Percentiles rank a stretch among this genome's conserved stretches.
Evolutionary conservation across 1,140 invertebrate genomes (phyloP).

Genomic region (Lepidurus packardi): DNA sequence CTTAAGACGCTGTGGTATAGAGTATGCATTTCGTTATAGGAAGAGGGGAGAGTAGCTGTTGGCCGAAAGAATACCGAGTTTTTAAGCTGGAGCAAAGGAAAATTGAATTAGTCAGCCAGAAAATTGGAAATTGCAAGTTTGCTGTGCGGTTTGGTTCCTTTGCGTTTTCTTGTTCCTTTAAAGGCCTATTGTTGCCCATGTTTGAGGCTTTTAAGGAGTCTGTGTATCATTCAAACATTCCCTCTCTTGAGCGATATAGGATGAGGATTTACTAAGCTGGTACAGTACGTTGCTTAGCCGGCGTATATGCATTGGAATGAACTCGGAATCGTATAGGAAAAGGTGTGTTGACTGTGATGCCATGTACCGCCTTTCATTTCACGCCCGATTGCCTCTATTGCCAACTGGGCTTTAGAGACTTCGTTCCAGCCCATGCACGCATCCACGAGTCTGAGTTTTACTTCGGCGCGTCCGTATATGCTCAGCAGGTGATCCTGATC

Average conservation of each 20-base stretch:
- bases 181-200: neutral
- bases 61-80: neutral
- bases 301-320: neutral
- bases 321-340: neutral
- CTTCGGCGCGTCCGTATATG: neutral
- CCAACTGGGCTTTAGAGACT: constrained; percentile 5
- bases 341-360: constrained; percentile 2
- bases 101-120: constrained; percentile 7
- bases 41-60: no score
- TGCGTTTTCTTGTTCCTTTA: constrained; percentile 4
- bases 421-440: neutral
- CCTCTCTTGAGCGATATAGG: neutral
- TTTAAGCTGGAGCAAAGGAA: neutral
- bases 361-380: constrained; percentile 21
- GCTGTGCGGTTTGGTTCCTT: constrained; percentile 4
- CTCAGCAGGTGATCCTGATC: neutral
- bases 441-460: neutral
- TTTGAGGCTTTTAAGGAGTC: neutral
- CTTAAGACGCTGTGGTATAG: no score
- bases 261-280: neutral
- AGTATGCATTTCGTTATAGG: no score
- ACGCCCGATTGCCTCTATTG: constrained; percentile 17
- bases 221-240: neutral
- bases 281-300: neutral
- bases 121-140: constrained; percentile 19